Base-by-base conservation (phyloP, 2,797 vertebrate genomes). In the Ceyx erithaca region DNA sequence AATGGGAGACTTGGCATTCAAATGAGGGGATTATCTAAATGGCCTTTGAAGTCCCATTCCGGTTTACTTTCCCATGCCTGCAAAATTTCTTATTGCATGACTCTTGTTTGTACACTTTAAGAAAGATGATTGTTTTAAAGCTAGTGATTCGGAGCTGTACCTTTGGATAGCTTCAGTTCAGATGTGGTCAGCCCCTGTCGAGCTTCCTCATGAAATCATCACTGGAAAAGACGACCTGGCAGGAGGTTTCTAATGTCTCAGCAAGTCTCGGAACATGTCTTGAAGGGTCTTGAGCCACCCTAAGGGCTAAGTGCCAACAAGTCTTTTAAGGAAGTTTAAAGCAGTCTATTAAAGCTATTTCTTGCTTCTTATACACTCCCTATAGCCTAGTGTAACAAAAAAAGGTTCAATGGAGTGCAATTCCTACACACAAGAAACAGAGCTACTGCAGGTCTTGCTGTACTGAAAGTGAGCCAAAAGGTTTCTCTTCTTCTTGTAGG, bases 1-100 rank as follows among this genome's bases (percentile, higher is more conserved):
- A 89, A 73, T 0, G 1, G 31, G 30, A 85, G 33, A 67, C 31
- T 82, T 94, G 90, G 84, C 35, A 0, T 83, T 31, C 46, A 51
- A 78, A 40, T 5, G 31, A 72, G 62, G 25, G 33, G 51, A 64
- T 89, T 94, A 63, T 71, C 76, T 75, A 83, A 94, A 71, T 0
- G 0, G 8, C 12, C 31, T 92, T 83, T 94, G 91, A 94, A 95
- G 87, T 87, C 33, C 30, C 30, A 14, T 85, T 89, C 58, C 0
- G 1, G 9, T 93, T 94, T 89, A 63, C 17, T 85, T 95, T 89
- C 46, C 79, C 21, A 11, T 75, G 91, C 49, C 69, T 80, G 54
- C 87, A 91, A 66, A 75, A 93, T 86, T 94, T 93, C n/a, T 80
- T 76, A 63, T 25, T 85, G 46, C 10, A 5, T 64, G 21, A 70